Percentiles rank a stretch among this genome's conserved stretches.
Evolutionary conservation across 2,113 vertebrate species (phyloP).

Genomic region (Paratilapia polleni): DNA sequence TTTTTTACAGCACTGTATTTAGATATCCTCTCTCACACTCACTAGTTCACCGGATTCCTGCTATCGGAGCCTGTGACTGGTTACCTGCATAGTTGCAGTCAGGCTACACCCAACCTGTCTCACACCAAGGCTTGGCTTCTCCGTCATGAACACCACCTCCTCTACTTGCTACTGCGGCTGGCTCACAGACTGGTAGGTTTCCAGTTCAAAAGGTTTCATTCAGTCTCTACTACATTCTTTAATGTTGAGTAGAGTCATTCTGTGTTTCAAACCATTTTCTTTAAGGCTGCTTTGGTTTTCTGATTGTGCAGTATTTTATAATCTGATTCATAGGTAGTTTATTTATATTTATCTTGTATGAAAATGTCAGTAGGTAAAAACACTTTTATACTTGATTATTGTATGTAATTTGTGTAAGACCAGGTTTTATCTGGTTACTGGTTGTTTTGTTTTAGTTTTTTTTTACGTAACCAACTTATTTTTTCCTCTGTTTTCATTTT

Average conservation of each 20-base stretch:
- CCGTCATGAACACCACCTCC: constrained; percentile 91
- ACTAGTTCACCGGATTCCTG: constrained; percentile 74
- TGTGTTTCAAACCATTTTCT: not conserved
- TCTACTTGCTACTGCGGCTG: constrained; percentile 86
- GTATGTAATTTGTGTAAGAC: not conserved
- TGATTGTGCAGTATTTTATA: not conserved
- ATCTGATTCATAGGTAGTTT: not conserved
- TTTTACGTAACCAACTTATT: not conserved
- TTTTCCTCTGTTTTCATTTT: not conserved
- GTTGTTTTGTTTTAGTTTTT: not conserved
- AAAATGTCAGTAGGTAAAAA: not conserved
- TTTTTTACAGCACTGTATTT: too few species aligned
- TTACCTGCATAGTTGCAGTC: constrained; percentile 83
- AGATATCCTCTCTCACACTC: not conserved
- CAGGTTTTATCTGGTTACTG: not conserved
- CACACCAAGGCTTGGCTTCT: constrained; percentile 86
- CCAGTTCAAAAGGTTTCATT: not conserved
- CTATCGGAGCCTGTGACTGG: constrained; percentile 75
- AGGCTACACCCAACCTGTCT: constrained; percentile 81
- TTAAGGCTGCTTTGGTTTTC: not conserved
- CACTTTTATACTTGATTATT: not conserved
- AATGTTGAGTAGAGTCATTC: not conserved
- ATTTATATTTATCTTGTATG: not conserved
- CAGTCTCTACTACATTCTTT: not conserved
- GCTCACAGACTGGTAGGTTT: constrained; percentile 84